These are phyloP conservation scores for Drosophila subsilvestris DNA, from an alignment of 2,888 invertebrate species.

Conservation along the genomic window DNA sequence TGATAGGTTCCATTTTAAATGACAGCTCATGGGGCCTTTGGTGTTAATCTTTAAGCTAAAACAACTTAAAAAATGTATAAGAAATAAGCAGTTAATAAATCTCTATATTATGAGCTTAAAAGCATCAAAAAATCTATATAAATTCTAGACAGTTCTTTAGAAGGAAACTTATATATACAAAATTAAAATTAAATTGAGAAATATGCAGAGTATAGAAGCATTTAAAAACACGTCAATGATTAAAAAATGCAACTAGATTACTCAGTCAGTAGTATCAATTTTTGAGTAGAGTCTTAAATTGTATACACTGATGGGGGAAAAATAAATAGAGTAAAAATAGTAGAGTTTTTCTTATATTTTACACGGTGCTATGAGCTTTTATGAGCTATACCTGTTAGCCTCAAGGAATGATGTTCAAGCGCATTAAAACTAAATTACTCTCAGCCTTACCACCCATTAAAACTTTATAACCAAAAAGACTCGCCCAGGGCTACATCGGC, in stretches of 20 bases:
- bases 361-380: background rate
- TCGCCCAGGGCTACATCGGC: background rate
- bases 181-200: no score
- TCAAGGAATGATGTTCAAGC: background rate
- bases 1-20: background rate
- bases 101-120: background rate
- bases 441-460: background rate
- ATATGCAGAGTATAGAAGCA: no score
- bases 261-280: no score
- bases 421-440: background rate
- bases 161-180: background rate
- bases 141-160: background rate
- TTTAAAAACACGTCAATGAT: no score
- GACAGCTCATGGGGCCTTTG: background rate
- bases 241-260: no score
- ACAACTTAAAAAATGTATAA: background rate
- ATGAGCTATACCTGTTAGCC: accelerated
- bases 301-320: no score
- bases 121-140: no score
- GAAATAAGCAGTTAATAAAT: background rate
- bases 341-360: no score
- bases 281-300: no score
- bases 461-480: no score
- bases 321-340: no score
- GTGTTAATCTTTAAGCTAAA: background rate